Evolutionary conservation across 1,140 invertebrate genomes (phyloP).

Genomic region (Halotydeus destructor): DNA sequence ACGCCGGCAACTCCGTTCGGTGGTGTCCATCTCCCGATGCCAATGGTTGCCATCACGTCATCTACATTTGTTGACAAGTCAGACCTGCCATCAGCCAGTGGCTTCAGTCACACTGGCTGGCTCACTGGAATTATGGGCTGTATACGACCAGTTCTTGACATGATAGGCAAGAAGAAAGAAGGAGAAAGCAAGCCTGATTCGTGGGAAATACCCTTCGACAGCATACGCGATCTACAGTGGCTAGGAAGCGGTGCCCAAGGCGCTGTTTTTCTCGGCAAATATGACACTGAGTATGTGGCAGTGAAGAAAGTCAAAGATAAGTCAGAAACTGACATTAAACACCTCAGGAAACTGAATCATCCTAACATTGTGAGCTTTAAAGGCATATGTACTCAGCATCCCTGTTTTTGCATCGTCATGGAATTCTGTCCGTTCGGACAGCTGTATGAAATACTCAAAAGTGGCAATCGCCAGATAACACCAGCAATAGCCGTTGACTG

Average conservation of each 20-base stretch:
- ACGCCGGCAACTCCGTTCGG: too few relatives aligned
- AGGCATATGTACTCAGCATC: conserved; percentile 79
- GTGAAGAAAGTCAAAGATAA: conserved; percentile 88
- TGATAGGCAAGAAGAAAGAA: conserved; percentile 46
- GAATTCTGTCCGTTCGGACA: conserved; percentile 90
- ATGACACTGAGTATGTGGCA: conserved; percentile 46
- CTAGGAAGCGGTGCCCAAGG: conserved; percentile 88
- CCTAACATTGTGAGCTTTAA: conserved; percentile 89
- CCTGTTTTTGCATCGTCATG: conserved; percentile 90
- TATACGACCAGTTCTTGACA: conserved; percentile 56
- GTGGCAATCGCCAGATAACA: conserved; percentile 51
- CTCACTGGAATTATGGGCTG: conserved; percentile 64
- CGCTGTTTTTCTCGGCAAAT: conserved; percentile 67
- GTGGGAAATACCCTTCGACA: conserved; percentile 88
- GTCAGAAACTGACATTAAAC: conserved; percentile 82
- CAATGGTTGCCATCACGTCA: too few relatives aligned
- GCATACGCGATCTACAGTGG: conserved; percentile 73
- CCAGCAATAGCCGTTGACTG: conserved; percentile 65
- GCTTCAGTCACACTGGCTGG: too few relatives aligned
- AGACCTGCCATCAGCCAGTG: too few relatives aligned
- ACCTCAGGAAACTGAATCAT: conserved; percentile 82
- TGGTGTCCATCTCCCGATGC: too few relatives aligned
- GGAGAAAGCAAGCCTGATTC: conserved; percentile 29
- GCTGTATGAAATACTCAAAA: conserved; percentile 66
- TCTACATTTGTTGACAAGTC: too few relatives aligned